These are phyloP conservation scores for Agelas oroides DNA, from an alignment of 37 sponge, comb jelly and placozoan species.

Conservation along the genomic window DNA sequence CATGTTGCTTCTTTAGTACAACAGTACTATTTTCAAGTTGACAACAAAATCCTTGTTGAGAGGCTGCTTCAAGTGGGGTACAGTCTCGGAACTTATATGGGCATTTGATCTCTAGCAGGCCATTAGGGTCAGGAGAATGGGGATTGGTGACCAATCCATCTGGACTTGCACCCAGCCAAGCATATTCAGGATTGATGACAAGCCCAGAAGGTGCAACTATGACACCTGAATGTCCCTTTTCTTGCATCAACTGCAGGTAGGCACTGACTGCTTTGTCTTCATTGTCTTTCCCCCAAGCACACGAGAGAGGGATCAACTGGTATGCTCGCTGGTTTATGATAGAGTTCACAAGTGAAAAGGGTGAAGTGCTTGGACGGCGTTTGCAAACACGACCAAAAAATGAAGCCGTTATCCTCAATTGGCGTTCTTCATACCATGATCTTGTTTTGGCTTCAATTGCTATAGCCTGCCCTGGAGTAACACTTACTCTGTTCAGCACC, in stretches of 20 bases:
- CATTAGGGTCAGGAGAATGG: neutral
- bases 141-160: slow-evolving; percentile 8
- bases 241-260: slow-evolving; percentile 1
- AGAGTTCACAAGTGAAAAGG: neutral
- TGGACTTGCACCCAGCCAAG: slow-evolving; percentile 22
- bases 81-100: neutral
- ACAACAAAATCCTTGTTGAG: neutral
- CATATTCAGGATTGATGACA: neutral
- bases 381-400: slow-evolving; percentile 20
- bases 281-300: slow-evolving; percentile 12
- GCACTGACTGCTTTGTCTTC: neutral
- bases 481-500: no score
- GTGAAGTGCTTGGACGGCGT: neutral
- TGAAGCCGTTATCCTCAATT: slow-evolving; percentile 15
- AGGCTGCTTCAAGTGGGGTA: neutral
- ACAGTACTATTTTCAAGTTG: no score
- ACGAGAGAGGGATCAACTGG: neutral
- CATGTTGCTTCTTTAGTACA: no score
- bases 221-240: neutral
- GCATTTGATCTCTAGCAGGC: slow-evolving; percentile 29
- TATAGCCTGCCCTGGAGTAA: neutral
- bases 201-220: slow-evolving; percentile 9
- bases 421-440: slow-evolving; percentile 4
- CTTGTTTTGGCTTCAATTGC: neutral
- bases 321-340: neutral